Evolutionary conservation across 2,113 vertebrate species (phyloP).

Genomic region (Chaetorhynchus papuensis): DNA sequence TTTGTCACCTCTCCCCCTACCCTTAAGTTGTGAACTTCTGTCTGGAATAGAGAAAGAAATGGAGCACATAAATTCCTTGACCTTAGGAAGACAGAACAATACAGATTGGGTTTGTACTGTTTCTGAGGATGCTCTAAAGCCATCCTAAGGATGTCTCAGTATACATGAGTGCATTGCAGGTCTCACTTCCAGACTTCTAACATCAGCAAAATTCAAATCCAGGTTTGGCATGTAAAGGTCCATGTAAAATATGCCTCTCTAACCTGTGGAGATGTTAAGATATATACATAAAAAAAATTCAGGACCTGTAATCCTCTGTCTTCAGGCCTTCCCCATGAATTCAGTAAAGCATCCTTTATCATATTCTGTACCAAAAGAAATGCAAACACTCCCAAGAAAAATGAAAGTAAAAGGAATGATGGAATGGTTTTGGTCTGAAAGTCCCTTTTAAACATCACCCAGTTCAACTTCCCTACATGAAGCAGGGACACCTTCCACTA

Average conservation of each 20-base stretch:
- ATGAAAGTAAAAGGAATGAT: neutral
- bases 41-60: neutral
- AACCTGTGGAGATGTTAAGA: neutral
- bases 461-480: neutral
- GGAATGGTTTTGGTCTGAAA: neutral
- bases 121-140: neutral
- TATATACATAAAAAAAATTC: neutral
- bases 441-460: neutral
- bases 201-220: neutral
- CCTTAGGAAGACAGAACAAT: neutral
- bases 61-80: neutral
- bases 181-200: neutral
- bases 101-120: neutral
- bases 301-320: neutral
- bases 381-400: neutral
- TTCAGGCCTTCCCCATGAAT: neutral
- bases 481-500: neutral
- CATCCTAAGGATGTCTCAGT: neutral
- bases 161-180: neutral
- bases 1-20: accelerated
- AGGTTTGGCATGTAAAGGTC: neutral
- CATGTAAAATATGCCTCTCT: neutral
- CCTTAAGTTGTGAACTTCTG: neutral
- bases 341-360: neutral
- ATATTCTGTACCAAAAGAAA: neutral